Conservation (phyloP, 2,113 vertebrate genomes). For the Aspiorhynchus laticeps region DNA sequence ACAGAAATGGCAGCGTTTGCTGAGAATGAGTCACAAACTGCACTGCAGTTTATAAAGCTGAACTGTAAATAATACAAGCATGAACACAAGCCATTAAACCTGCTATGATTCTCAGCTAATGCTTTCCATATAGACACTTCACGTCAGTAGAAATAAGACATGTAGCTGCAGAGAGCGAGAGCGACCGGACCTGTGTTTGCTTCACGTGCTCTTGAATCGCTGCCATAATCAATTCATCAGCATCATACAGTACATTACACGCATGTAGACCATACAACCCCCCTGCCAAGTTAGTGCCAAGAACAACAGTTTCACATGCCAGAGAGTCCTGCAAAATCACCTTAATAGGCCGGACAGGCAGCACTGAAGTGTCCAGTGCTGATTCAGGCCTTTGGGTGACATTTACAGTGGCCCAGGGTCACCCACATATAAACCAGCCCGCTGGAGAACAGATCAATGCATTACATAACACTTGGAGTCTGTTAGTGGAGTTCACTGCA, state of each 20-base stretch:
- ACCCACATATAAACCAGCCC: constrained; percentile 56
- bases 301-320: constrained; percentile 26
- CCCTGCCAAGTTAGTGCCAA: neutral
- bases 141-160: neutral
- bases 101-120: neutral
- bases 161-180: neutral
- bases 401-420: constrained; percentile 66
- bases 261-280: neutral
- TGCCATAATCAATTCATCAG: neutral
- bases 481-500: neutral
- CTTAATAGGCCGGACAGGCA: constrained; percentile 67
- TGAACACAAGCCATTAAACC: neutral
- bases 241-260: neutral
- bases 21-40: neutral
- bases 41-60: neutral
- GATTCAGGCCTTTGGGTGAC: constrained; percentile 71
- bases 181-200: neutral
- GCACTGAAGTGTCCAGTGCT: constrained; percentile 63
- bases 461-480: neutral
- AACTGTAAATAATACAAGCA: neutral
- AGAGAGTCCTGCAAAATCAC: constrained; percentile 45
- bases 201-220: neutral
- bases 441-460: neutral
- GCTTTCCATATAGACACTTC: neutral
- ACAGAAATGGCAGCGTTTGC: neutral